phyloP scores from a whole-genome alignment of 2,797 vertebrate genomes.

The Girardinus metallicus region DNA sequence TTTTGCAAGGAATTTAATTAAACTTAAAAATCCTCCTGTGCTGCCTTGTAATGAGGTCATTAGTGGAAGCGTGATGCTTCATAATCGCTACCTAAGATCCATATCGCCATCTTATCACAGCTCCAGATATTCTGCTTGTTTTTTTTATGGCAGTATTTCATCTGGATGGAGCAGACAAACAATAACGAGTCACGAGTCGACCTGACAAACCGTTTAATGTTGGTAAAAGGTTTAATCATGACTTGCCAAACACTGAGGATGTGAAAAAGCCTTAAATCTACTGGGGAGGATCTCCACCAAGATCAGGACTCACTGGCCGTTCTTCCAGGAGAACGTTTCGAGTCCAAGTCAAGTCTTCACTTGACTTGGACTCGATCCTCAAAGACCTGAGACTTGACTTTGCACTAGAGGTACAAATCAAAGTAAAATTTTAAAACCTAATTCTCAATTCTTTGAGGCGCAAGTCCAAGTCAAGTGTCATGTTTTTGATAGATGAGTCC shows the following conservation, averaged over 20 bases:
- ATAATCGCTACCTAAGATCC: constrained; percentile 62
- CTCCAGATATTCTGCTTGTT: constrained; percentile 37
- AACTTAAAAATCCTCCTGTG: constrained; percentile 66
- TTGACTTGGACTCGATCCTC: too few species aligned
- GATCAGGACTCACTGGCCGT: neutral
- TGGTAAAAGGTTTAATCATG: neutral
- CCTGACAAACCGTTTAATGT: constrained; percentile 7
- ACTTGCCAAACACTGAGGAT: neutral
- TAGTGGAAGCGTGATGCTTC: constrained; percentile 65
- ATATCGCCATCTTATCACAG: constrained; percentile 52
- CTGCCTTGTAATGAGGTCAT: constrained; percentile 74
- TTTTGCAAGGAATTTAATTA: constrained; percentile 68
- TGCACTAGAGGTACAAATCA: too few species aligned
- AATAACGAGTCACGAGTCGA: constrained; percentile 47
- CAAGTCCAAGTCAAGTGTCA: too few species aligned
- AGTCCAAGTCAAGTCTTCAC: too few species aligned
- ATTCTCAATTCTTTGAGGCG: too few species aligned
- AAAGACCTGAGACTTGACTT: too few species aligned
- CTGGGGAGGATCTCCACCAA: neutral
- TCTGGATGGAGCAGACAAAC: constrained; percentile 54
- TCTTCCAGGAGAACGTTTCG: neutral
- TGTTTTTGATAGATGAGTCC: neutral
- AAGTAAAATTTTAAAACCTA: too few species aligned
- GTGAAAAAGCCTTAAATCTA: neutral
- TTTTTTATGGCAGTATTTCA: constrained; percentile 17